Evolutionary conservation across 1,140 invertebrate genomes (phyloP).

Genomic region (Pseudomyrmex pallidus): DNA sequence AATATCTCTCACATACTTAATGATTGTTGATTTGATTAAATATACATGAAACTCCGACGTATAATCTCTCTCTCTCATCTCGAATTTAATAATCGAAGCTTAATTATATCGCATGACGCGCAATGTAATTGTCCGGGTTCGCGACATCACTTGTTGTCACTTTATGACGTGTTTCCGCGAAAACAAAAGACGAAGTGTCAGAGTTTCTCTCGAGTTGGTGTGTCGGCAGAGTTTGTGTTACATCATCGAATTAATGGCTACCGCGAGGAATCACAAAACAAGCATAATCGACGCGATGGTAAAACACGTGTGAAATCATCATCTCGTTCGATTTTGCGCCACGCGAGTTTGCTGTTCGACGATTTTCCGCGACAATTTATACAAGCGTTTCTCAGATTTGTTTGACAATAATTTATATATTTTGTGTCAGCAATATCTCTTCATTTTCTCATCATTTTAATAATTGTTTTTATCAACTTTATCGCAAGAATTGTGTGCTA

Average conservation of each 20-base stretch:
- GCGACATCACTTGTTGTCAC: slow-evolving; percentile 25
- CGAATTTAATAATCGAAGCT: background rate
- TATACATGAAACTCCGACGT: background rate
- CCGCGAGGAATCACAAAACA: background rate
- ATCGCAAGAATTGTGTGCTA: too few species aligned
- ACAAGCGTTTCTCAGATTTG: background rate
- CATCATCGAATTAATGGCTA: slow-evolving; percentile 28
- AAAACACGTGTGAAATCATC: background rate
- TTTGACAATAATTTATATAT: background rate
- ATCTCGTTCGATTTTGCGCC: background rate
- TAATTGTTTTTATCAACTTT: background rate
- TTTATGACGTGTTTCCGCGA: slow-evolving; percentile 17
- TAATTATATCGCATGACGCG: background rate
- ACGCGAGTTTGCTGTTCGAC: background rate
- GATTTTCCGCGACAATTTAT: background rate
- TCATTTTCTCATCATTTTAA: too few species aligned
- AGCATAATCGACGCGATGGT: background rate
- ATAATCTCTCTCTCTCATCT: background rate
- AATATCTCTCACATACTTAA: background rate
- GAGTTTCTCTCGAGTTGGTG: slow-evolving; percentile 1
- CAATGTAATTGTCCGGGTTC: background rate
- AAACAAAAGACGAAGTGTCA: slow-evolving; percentile 1
- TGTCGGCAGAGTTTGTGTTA: background rate
- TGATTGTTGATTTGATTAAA: background rate
- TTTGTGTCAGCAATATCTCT: background rate